Base-by-base conservation (phyloP, 2,113 vertebrate species). In the Chionomys nivalis region DNA sequence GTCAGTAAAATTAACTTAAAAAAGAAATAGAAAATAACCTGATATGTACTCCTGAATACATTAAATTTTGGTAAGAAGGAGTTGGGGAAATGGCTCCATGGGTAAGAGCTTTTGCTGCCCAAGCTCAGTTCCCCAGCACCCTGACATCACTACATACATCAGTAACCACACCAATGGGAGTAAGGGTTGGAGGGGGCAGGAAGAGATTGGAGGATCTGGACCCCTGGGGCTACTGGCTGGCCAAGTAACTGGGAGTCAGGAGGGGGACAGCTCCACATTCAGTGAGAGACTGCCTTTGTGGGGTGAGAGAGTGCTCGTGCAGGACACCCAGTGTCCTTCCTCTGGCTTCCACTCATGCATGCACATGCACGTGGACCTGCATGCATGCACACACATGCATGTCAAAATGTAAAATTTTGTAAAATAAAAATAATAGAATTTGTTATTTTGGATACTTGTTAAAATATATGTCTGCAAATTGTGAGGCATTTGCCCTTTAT, bases 401-500 rank as follows among this genome's bases (percentile, higher is more conserved):
- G 19, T 61, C 79, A 61, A n/a, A 39, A 19, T 19, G 19, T 42
- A 31, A 42, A 42, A 28, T 83, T 63, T 31, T 24, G 31, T 77
- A 63, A 65, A 87, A 89, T 55, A 76, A 68, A 66, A 92, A 77
- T 91, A 92, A 58, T 85, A 79, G 21, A 88, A 77, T 94, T 91
- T 65, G 14, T 89, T 47, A 82, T 19, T 52, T 96, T 83, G 65
- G 17, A 75, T 66, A 33, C 36, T 77, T 77, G 65, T 94, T 96
- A 85, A 68, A 93, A 76, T 81, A 49, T 77, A 3, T 82, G 82
- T 87, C 66, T 89, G 42, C 42, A 89, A 82, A 68, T 86, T 66
- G 61, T 66, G 36, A 95, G 73, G 24, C 14, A 36, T 49, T 96
- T 90, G 75, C 79, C 16, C 44, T 26, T 4, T 24, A 13, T 75